phyloP scores from a whole-genome alignment of 2,797 vertebrate species.

The Vultur gryphus region DNA sequence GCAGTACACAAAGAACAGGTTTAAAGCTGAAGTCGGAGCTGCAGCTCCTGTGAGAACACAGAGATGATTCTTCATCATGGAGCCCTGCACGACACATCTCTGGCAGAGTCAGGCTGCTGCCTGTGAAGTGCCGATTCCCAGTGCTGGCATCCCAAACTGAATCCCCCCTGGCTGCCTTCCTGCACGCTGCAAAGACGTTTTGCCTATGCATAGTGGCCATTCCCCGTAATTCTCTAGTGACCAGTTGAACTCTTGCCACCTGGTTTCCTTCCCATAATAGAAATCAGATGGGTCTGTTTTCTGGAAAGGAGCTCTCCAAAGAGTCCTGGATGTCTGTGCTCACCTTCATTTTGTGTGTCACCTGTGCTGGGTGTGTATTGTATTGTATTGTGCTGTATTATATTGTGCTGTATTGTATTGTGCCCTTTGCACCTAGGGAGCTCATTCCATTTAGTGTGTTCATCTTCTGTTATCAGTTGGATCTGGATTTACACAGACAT shows the following conservation, averaged over 20 bases:
- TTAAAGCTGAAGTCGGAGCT: background rate
- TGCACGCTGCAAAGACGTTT: background rate
- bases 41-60: background rate
- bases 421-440: background rate
- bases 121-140: background rate
- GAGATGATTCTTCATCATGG: background rate
- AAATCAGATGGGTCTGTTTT: background rate
- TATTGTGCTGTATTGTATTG: rapidly evolving
- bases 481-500: background rate
- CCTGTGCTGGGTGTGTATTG: background rate
- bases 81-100: background rate
- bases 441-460: background rate
- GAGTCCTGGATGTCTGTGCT: background rate
- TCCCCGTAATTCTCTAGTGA: background rate
- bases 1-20: background rate
- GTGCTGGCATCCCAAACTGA: background rate
- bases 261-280: background rate
- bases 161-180: background rate
- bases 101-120: background rate
- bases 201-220: background rate
- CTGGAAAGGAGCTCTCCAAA: background rate
- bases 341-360: background rate
- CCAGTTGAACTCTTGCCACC: background rate
- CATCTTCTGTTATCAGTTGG: background rate
- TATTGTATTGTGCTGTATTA: rapidly evolving